Conservation (phyloP, 2,888 invertebrate genomes). For the Dinocampus coccinellae region DNA sequence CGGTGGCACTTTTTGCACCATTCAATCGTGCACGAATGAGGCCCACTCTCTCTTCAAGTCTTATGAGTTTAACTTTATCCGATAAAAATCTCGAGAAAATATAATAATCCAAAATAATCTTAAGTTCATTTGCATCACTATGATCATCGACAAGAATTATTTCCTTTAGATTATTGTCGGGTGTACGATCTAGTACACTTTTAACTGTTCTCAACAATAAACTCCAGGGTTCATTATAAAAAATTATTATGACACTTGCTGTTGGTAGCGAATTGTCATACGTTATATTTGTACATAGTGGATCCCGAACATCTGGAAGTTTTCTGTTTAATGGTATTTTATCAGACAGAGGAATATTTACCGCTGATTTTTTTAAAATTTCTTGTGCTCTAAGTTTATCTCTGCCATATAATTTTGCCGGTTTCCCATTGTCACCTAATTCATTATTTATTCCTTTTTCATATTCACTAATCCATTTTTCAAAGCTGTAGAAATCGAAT, state of each 20-base stretch:
- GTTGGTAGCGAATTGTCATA: slow-evolving; percentile 78
- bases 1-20: slow-evolving; percentile 86
- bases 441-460: slow-evolving; percentile 77
- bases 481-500: slow-evolving; percentile 56
- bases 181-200: slow-evolving; percentile 87
- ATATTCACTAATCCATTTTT: slow-evolving; percentile 74
- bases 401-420: slow-evolving; percentile 76
- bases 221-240: slow-evolving; percentile 92
- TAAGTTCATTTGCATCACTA: slow-evolving; percentile 81
- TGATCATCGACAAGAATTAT: slow-evolving; percentile 96
- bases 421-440: slow-evolving; percentile 80
- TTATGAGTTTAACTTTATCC: slow-evolving; percentile 79
- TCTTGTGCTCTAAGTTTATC: slow-evolving; percentile 79
- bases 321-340: slow-evolving; percentile 88
- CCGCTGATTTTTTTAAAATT: slow-evolving; percentile 84
- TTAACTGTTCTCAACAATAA: slow-evolving; percentile 87
- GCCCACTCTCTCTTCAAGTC: slow-evolving; percentile 83
- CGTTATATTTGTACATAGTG: slow-evolving; percentile 72
- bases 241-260: slow-evolving; percentile 87
- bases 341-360: slow-evolving; percentile 91
- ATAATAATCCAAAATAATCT: slow-evolving; percentile 86
- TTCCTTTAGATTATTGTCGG: slow-evolving; percentile 82
- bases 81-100: slow-evolving; percentile 78
- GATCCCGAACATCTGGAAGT: slow-evolving; percentile 75
- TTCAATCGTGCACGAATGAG: slow-evolving; percentile 90